A percentile compares a stretch with the other conserved stretches of the same genome.
Conservation (phyloP, 2,888 invertebrate genomes). For the Autographa gamma region DNA sequence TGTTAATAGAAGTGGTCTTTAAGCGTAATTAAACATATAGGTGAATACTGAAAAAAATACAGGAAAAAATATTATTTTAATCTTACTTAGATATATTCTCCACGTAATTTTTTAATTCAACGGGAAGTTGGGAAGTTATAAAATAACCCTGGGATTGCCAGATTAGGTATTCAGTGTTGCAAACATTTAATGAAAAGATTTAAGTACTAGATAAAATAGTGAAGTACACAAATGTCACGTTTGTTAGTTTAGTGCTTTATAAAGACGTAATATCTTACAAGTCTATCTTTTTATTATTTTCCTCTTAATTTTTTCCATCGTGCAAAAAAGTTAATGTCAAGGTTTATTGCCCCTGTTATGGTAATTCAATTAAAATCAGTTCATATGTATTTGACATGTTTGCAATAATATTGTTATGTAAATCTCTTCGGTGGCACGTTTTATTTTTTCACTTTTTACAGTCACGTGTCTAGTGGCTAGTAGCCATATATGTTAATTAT, state of each 20-base stretch:
- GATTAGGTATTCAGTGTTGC: constrained; percentile 15
- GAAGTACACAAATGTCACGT: constrained; percentile 46
- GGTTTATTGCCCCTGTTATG: constrained; percentile 25
- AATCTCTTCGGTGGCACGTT: constrained; percentile 29
- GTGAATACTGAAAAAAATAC: too few relatives aligned
- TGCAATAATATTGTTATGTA: constrained; percentile 2
- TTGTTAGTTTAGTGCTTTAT: constrained; percentile 39
- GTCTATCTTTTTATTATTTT: constrained; percentile 37
- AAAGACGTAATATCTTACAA: constrained; percentile 33
- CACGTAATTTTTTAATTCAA: too few relatives aligned
- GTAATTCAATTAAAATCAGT: constrained; percentile 17
- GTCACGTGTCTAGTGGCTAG: background rate
- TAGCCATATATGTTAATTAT: too few relatives aligned
- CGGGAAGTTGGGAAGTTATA: background rate
- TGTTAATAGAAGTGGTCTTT: too few relatives aligned
- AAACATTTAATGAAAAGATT: constrained; percentile 30
- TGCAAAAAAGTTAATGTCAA: constrained; percentile 41
- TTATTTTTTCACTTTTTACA: constrained; percentile 17
- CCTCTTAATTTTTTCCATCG: constrained; percentile 27
- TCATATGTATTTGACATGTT: constrained; percentile 1
- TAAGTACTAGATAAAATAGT: constrained; percentile 30
- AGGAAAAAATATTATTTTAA: too few relatives aligned
- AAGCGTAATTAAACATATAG: too few relatives aligned
- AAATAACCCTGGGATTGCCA: background rate
- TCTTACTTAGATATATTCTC: too few relatives aligned